Base-by-base conservation (phyloP, 2,113 vertebrate species). In the Xenotilapia longispinis region DNA sequence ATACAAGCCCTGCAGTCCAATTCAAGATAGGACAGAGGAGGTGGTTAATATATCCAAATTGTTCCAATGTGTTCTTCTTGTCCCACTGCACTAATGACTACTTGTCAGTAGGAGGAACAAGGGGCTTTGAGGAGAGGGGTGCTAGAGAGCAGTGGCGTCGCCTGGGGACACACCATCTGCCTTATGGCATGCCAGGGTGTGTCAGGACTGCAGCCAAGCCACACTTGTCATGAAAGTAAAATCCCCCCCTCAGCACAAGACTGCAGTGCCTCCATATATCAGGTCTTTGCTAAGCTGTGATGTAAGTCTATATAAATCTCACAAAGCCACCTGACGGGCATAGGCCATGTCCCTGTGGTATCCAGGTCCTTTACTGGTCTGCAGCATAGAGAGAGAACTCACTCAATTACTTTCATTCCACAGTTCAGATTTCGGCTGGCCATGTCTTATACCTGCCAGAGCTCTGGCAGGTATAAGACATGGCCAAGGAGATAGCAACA, bases 151-250 rank as follows among this genome's bases (percentile, higher is more conserved):
- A 42, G 23, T 33, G 31, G 83, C 49, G 5, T 70, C 33, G 92
- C 95, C 94, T 84, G 84, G 93, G 95, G 95, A 95, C 87, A 51
- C 82, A 89, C 95, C 96, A 96, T 96, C 96, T 96, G 96, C 90
- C 92, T 90, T 85, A 87, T 92, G 92, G 94, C 92, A 91, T 93
- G 94, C 92, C 93, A 92, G 94, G 94, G 93, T 88, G 92, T 93
- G 95, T 96, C 95, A 93, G 86, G 89, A 93, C 93, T 17, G 63
- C 82, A 91, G 95, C 92, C 95, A 94, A 96, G 93, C 88, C 90
- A 90, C 94, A 90, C 89, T 92, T 93, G 93, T 95, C 94, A 91
- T 92, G 90, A 94, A 92, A 93, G 91, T 93, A 91, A 94, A 94
- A 93, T 86, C 81, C 84, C 80, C 83, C 87, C 36, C 84, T 84